Base-by-base conservation (phyloP, 1,140 invertebrate species). In the Anadara kagoshimensis region DNA sequence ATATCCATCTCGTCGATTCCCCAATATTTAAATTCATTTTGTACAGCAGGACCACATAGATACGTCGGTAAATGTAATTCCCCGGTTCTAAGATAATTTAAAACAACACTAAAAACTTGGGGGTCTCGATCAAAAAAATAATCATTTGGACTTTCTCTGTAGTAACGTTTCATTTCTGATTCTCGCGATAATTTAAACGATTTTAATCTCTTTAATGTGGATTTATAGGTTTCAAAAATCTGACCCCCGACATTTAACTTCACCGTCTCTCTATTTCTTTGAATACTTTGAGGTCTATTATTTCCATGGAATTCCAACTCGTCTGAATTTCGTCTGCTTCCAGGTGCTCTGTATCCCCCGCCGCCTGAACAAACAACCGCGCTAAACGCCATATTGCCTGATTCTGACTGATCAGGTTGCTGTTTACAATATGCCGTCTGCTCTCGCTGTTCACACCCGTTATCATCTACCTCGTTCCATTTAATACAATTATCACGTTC, bases 141-240 rank as follows among this genome's bases (percentile, higher is more conserved):
- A 45, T 87, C 85, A 83, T 95, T 94, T 82, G 93, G 94, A 84
- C 98, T 97, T 20, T 82, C 69, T 41, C 86, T 72, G 70, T 83
- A 88, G 76, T 87, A 83, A 41, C 77, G 73, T 49, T 80, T 62
- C 76, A 86, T 76, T 66, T 85, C 82, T 16, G 75, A 72, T 53
- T 81, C 76, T 57, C 76, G 69, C 12, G 80, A 66, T 12, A 87
- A 78, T 63, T 84, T 83, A 44, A 79, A 81, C 5, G 78, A 81
- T 59, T 77, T 79, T 49, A 85, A 67, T 29, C 83, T 75, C 54
- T 78, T 77, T 11, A 87, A 53, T 14, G 86, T 87, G n/a, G 81
- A 73, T 18, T 77, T 74, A 54, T 78, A 83, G 0, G 85, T 86
- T 68, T 87, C 85, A 64, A 86, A 86, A 18, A 81, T 63, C 22